A percentile compares a stretch with the other conserved stretches of the same genome.
These are phyloP conservation scores for Napeogenes sylphis DNA, from an alignment of 2,888 invertebrate genomes.

Conservation along the genomic window DNA sequence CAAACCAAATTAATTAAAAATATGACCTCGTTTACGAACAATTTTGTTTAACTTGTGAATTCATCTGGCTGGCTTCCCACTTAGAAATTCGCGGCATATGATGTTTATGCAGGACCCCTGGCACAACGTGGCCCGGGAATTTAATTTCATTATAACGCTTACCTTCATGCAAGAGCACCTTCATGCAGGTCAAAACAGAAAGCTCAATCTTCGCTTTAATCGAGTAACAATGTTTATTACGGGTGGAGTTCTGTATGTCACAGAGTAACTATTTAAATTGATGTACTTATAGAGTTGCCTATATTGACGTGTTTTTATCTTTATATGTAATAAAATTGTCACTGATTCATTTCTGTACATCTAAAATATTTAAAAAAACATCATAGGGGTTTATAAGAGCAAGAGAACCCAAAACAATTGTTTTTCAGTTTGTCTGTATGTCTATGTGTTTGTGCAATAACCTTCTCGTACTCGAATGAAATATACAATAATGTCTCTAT, in stretches of 20 bases:
- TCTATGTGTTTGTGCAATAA: too few species aligned
- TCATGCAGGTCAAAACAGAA: constrained; percentile 23
- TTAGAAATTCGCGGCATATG: constrained; percentile 25
- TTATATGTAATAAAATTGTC: too few species aligned
- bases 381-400: too few species aligned
- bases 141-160: constrained; percentile 35
- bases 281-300: too few species aligned
- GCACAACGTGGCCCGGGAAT: constrained; percentile 35
- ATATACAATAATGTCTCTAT: too few species aligned
- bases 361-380: too few species aligned
- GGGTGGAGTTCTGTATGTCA: background rate
- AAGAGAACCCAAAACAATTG: too few species aligned
- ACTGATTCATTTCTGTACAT: too few species aligned
- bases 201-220: constrained; percentile 21
- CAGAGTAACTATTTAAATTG: too few species aligned
- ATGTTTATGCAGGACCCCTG: constrained; percentile 34
- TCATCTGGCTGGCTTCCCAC: constrained; percentile 6
- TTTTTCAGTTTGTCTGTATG: too few species aligned
- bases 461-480: too few species aligned
- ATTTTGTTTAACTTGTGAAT: constrained; percentile 16
- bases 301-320: too few species aligned
- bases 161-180: constrained; percentile 22
- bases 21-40: constrained; percentile 3
- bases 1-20: constrained; percentile 7
- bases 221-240: constrained; percentile 21